Conservation (phyloP, 1,140 invertebrate genomes). For the Wiebesia pumilae region DNA sequence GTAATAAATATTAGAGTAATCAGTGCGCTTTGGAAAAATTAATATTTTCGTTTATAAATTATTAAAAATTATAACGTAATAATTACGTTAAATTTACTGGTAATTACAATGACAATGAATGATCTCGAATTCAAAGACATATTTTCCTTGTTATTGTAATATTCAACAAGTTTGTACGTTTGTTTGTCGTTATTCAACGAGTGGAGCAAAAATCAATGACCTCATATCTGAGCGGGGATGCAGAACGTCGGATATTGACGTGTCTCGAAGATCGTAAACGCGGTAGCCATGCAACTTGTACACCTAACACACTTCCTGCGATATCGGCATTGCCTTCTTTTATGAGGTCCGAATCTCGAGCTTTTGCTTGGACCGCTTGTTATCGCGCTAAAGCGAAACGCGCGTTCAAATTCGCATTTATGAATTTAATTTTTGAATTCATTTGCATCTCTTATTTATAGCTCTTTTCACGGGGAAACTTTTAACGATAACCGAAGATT, state of each 20-base stretch:
- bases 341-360: background rate
- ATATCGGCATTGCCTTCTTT: background rate
- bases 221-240: background rate
- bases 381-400: background rate
- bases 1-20: background rate
- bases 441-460: background rate
- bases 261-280: too few relatives aligned
- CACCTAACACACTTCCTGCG: background rate
- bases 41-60: too few relatives aligned
- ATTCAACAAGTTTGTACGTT: background rate
- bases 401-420: background rate
- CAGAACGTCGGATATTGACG: background rate
- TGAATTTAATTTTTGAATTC: background rate
- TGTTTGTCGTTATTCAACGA: too few relatives aligned
- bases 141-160: background rate
- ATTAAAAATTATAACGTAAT: background rate
- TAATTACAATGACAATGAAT: background rate
- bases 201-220: background rate
- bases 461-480: background rate
- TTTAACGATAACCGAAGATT: slow-evolving; percentile 38
- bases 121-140: background rate
- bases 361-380: background rate
- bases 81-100: background rate
- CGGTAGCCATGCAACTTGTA: background rate
- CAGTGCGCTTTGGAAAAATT: background rate